Conservation (phyloP, 64 coral and sea anemone genomes). For the Platygyra sinensis region DNA sequence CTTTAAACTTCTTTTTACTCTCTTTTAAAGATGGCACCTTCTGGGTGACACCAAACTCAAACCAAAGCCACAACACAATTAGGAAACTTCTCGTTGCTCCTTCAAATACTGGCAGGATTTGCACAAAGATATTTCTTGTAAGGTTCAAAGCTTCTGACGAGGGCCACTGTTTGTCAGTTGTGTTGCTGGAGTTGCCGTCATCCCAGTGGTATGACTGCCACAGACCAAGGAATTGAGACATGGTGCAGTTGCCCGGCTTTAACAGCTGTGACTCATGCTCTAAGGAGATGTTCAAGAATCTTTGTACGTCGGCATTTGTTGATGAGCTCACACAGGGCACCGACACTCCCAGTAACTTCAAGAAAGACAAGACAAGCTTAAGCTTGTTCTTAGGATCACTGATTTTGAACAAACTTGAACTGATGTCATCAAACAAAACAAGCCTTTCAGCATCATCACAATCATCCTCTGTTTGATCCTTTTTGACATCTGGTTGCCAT, state of each 20-base stretch:
- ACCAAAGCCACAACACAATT: slow-evolving; percentile 74
- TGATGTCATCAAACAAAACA: slow-evolving; percentile 94
- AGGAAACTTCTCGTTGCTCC: slow-evolving; percentile 50
- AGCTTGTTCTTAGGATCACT: slow-evolving; percentile 56
- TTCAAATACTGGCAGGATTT: slow-evolving; percentile 69
- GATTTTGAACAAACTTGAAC: slow-evolving; percentile 81
- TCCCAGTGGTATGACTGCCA: slow-evolving; percentile 38
- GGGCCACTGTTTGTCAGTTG: slow-evolving; percentile 17
- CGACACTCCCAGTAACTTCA: slow-evolving; percentile 77
- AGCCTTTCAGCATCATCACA: slow-evolving; percentile 97
- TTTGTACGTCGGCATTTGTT: background rate
- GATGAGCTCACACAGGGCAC: slow-evolving; percentile 35
- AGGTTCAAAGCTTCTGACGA: slow-evolving; percentile 32
- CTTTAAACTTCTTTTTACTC: slow-evolving; percentile 64
- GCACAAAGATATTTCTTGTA: slow-evolving; percentile 72
- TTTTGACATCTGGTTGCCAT: slow-evolving; percentile 81
- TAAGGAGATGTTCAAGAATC: slow-evolving; percentile 42
- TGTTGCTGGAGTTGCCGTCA: background rate
- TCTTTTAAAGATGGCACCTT: slow-evolving; percentile 35
- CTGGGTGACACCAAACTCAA: slow-evolving; percentile 62
- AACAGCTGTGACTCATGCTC: slow-evolving; percentile 46
- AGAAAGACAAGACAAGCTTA: slow-evolving; percentile 74
- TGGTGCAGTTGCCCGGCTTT: background rate
- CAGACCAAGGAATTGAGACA: slow-evolving; percentile 14
- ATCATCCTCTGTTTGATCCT: slow-evolving; percentile 84